Percentiles rank a stretch among this genome's conserved stretches.
Evolutionary conservation across 1,140 invertebrate species (phyloP).

Genomic region (Trichonephila clavata): DNA sequence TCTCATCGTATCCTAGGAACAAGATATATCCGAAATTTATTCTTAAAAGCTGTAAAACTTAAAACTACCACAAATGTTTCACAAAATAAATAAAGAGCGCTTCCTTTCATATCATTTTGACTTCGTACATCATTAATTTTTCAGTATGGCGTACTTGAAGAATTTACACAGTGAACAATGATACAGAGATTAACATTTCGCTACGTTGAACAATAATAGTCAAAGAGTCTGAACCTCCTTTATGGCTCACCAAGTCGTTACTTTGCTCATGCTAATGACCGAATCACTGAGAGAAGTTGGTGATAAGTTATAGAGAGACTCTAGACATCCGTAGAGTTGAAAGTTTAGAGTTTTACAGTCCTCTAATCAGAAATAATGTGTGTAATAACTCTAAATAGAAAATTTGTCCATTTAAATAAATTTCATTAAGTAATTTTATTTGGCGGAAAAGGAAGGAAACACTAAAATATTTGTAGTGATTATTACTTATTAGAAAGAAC

Average conservation of each 20-base stretch:
- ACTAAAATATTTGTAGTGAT: background rate
- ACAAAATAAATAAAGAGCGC: background rate
- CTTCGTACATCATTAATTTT: slow-evolving; percentile 38
- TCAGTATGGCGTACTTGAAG: slow-evolving; percentile 17
- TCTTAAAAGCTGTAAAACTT: background rate
- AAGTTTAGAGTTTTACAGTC: background rate
- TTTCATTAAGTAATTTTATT: background rate
- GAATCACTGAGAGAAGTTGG: background rate
- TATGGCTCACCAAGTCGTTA: background rate
- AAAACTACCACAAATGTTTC: background rate
- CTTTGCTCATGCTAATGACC: background rate
- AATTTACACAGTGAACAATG: background rate
- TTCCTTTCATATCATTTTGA: background rate
- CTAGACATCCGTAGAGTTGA: background rate
- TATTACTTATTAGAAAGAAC: too few species aligned
- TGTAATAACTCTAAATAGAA: background rate
- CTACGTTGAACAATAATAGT: background rate
- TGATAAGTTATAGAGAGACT: background rate
- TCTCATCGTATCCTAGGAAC: background rate
- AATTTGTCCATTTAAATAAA: background rate
- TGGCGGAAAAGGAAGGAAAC: too few species aligned
- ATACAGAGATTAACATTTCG: slow-evolving; percentile 36
- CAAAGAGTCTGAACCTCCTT: background rate
- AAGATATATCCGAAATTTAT: background rate
- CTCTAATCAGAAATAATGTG: background rate